A percentile compares a stretch with the other conserved stretches of the same genome.
These are phyloP conservation scores for Calephelis perditalis DNA, from an alignment of 2,888 invertebrate species.

Conservation along the genomic window DNA sequence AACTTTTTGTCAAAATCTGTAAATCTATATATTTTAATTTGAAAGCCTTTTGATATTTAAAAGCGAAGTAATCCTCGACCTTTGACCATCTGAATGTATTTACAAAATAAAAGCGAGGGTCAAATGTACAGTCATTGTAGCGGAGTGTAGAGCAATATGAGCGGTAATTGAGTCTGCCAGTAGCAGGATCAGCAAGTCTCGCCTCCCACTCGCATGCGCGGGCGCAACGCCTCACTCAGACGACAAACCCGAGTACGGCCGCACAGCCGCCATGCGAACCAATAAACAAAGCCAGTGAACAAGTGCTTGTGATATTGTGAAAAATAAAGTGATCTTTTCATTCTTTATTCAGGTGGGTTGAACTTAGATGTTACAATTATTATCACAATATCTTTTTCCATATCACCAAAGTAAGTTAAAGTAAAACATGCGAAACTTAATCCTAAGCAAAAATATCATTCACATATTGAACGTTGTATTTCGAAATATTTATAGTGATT, in stretches of 20 bases:
- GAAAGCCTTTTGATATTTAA: constrained; percentile 2
- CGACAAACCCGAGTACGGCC: constrained; percentile 51
- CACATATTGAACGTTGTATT: background rate
- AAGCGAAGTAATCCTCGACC: background rate
- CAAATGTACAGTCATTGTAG: constrained; percentile 17
- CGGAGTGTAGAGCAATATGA: constrained; percentile 25
- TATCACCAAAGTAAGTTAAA: background rate
- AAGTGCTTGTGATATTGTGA: constrained; percentile 48
- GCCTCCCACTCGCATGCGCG: constrained; percentile 45
- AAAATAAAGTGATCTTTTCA: constrained; percentile 27
- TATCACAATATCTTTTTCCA: background rate
- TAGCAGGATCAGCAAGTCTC: constrained; percentile 54
- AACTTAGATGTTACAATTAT: background rate
- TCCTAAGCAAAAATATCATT: background rate
- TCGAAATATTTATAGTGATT: background rate
- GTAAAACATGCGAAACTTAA: background rate
- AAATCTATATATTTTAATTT: too few species aligned
- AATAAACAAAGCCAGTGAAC: constrained; percentile 43
- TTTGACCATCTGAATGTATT: background rate
- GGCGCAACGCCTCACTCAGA: constrained; percentile 59
- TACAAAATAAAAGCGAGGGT: constrained; percentile 7
- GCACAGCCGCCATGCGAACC: constrained; percentile 34
- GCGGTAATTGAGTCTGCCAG: constrained; percentile 35
- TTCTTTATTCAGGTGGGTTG: constrained; percentile 49
- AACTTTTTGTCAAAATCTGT: background rate